These are phyloP conservation scores for Dicrurus megarhynchus DNA, from an alignment of 2,113 vertebrate species.

Conservation along the genomic window DNA sequence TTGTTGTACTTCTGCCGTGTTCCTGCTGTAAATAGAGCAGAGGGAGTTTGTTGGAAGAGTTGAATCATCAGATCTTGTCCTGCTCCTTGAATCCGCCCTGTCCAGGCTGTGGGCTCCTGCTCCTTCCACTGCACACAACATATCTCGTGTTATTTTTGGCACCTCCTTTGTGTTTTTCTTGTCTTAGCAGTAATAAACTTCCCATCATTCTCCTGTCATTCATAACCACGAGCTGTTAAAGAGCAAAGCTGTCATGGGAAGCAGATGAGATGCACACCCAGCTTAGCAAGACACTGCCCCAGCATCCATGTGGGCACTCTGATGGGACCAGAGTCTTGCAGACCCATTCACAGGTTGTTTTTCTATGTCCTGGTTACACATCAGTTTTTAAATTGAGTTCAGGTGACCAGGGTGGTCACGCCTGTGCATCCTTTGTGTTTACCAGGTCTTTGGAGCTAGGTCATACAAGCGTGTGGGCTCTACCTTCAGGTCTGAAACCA, in stretches of 20 bases:
- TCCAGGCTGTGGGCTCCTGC: background rate
- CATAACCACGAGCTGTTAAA: background rate
- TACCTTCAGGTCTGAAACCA: background rate
- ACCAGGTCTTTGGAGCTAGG: background rate
- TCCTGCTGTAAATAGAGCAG: background rate
- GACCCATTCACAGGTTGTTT: background rate
- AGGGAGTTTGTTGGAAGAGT: background rate
- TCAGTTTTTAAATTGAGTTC: background rate
- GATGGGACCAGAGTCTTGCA: background rate
- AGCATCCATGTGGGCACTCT: background rate
- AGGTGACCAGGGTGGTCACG: background rate
- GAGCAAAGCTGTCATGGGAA: background rate
- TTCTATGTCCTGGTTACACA: background rate
- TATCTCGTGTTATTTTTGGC: background rate
- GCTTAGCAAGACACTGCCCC: background rate
- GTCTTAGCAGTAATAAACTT: background rate
- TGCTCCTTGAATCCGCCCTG: fast-evolving
- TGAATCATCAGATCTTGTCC: background rate
- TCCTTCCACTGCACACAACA: background rate
- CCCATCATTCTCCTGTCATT: background rate
- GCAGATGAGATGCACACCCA: background rate
- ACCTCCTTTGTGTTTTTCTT: background rate
- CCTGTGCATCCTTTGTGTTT: background rate
- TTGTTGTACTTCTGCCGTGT: background rate
- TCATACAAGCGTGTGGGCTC: background rate